phyloP scores from a whole-genome alignment of 2,888 invertebrate genomes.

The Electrophaes corylata region DNA sequence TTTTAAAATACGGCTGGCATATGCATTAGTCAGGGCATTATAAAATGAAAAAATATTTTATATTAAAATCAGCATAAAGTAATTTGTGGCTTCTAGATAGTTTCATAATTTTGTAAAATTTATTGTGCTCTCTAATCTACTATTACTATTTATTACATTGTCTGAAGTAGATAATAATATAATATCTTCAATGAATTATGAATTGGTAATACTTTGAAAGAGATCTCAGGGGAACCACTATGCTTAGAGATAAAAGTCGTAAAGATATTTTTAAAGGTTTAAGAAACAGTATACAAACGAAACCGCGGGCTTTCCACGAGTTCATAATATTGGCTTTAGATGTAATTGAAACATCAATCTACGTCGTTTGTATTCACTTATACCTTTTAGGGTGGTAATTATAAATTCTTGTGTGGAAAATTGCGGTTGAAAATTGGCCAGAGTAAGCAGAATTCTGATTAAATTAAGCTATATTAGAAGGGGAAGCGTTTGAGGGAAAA shows the following conservation, averaged over 20 bases:
- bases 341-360: constrained; percentile 37
- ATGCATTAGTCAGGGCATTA: constrained; percentile 55
- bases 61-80: neutral
- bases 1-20: constrained; percentile 62
- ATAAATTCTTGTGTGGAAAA: constrained; percentile 68
- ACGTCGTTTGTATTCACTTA: constrained; percentile 47
- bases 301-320: neutral
- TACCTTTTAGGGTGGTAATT: constrained; percentile 55
- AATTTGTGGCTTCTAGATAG: no score
- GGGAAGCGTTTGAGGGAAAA: constrained; percentile 69
- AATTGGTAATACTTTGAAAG: no score
- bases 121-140: no score
- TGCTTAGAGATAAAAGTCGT: no score
- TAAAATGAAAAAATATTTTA: neutral
- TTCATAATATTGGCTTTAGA: constrained; percentile 23
- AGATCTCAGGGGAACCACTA: no score
- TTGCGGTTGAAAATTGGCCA: constrained; percentile 61
- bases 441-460: constrained; percentile 73
- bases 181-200: no score
- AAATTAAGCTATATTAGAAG: constrained; percentile 77
- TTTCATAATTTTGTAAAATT: no score
- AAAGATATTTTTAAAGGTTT: neutral
- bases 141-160: no score
- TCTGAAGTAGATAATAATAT: no score
- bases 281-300: neutral